Base-by-base conservation (phyloP, 2,888 invertebrate genomes). In the Meteorus colon region DNA sequence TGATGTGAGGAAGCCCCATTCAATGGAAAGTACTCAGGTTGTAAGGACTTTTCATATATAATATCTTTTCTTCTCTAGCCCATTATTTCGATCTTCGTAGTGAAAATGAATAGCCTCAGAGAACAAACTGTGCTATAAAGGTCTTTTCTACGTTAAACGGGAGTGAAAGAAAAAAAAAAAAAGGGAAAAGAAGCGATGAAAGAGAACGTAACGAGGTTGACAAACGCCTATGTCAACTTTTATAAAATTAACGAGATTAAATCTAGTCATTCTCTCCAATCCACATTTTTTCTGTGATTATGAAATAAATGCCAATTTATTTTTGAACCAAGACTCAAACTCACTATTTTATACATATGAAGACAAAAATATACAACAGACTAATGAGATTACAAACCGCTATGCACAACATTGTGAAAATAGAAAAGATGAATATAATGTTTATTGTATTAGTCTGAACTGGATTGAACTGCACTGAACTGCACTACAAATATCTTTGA, bases 201-300 rank as follows among this genome's bases (percentile, higher is more conserved):
- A 62, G 66, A 45, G 34, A 24, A 59, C 41, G 29, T 41, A 45
- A 73, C 81, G 82, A 84, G 82, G 81, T 83, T 83, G 83, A 82
- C 82, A 80, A 83, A 82, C 81, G 82, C 81, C 82, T 78, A 81
- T 81, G 81, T 82, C 83, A 83, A 83, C 80, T 82, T 80, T 71
- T 79, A 63, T 78, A 78, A 77, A 79, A 81, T 81, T 80, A 82
- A 81, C 77, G 81, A 80, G 77, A 74, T 76, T 76, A 59, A 69
- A 62, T 51, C 48, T 69, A 59, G 70, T 72, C 73, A 60, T 78
- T 73, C 76, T 80, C 27, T 69, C 55, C 31, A 16, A 63, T 63
- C 34, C 19, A n/a, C n/a, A n/a, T 34, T 34, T 34, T 63, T 63
- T 14, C 16, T 63, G 16, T 3, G 34, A 34, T 31, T 14, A n/a